phyloP scores from a whole-genome alignment of 2,888 invertebrate genomes.

The Coelinius sp. region DNA sequence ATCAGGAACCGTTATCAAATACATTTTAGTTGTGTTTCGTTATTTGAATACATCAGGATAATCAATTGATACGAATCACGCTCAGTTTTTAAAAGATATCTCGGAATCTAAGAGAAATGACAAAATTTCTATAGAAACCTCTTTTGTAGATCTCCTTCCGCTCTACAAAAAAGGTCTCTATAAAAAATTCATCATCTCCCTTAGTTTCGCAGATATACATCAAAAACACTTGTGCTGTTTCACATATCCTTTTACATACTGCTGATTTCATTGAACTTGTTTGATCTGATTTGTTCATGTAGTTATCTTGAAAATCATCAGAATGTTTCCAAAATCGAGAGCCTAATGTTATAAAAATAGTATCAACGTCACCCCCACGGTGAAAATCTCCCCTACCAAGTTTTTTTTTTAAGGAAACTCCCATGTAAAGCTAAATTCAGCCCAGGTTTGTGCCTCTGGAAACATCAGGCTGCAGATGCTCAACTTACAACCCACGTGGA shows the following conservation, averaged over 20 bases:
- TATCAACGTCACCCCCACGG: conserved; percentile 16
- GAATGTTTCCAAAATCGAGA: background rate
- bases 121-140: no score
- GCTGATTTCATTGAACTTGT: no score
- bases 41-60: background rate
- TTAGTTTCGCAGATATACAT: no score
- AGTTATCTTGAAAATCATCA: no score
- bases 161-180: no score
- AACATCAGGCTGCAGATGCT: background rate
- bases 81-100: no score
- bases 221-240: no score
- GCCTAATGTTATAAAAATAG: conserved; percentile 3
- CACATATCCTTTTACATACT: no score
- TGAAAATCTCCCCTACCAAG: conserved; percentile 27
- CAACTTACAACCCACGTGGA: background rate
- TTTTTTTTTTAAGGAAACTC: background rate
- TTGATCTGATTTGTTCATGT: no score
- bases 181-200: no score
- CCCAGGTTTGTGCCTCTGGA: background rate
- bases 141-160: no score
- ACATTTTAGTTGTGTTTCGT: background rate
- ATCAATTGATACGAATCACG: background rate
- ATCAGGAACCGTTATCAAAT: background rate
- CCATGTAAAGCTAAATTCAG: conserved; percentile 22
- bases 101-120: no score